A percentile compares a stretch with the other conserved stretches of the same genome.
Evolutionary conservation across 2,888 invertebrate species (phyloP).

Genomic region (Teinopalpus imperialis): DNA sequence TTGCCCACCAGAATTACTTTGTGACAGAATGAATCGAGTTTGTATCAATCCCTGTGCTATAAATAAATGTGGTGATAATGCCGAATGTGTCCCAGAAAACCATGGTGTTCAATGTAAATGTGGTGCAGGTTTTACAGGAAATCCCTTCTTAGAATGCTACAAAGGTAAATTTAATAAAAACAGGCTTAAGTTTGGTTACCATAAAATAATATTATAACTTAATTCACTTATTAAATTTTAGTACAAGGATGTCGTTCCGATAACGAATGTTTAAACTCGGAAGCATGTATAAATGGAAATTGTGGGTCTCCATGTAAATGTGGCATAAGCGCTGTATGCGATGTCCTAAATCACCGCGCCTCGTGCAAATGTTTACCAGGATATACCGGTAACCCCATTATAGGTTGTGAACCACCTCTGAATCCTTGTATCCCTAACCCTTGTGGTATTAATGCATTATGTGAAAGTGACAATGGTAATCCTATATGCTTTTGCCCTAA

Average conservation of each 20-base stretch:
- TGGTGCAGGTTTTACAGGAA: conserved; percentile 87
- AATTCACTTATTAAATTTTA: conserved; percentile 40
- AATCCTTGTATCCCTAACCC: conserved; percentile 93
- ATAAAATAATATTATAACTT: background rate
- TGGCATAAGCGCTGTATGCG: conserved; percentile 90
- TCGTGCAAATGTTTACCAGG: conserved; percentile 92
- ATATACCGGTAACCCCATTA: conserved; percentile 88
- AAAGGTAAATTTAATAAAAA: conserved; percentile 71
- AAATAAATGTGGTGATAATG: conserved; percentile 91
- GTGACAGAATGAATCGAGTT: conserved; percentile 91
- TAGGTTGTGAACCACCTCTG: conserved; percentile 87
- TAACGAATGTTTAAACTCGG: conserved; percentile 86
- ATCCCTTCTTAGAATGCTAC: conserved; percentile 88
- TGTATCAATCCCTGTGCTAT: conserved; percentile 92
- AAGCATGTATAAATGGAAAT: conserved; percentile 89
- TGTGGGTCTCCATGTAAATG: conserved; percentile 90
- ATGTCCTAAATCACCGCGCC: conserved; percentile 89
- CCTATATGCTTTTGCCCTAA: conserved; percentile 95
- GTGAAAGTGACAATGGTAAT: conserved; percentile 91
- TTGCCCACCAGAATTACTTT: conserved; percentile 92
- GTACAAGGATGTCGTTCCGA: conserved; percentile 88
- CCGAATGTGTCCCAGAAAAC: conserved; percentile 88
- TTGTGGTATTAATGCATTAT: conserved; percentile 92
- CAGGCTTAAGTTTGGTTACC: conserved; percentile 1
- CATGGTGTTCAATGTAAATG: conserved; percentile 90